Conservation (phyloP, 1,140 invertebrate species). For the Neomicropteryx cornuta region DNA sequence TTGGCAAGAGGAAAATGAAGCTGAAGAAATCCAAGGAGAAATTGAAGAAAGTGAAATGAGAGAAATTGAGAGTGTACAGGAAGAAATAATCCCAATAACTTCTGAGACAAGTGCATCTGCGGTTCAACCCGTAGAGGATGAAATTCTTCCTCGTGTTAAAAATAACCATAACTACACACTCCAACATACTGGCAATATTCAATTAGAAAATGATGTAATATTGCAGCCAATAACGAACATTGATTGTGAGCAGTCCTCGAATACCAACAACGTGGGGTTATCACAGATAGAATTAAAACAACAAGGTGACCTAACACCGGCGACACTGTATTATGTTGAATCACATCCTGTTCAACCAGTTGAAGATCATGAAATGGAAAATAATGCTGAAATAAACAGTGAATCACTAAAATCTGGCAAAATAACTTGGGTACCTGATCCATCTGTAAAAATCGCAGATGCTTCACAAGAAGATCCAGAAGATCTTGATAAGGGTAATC, state of each 20-base stretch:
- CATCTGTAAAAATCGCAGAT: conserved; percentile 7
- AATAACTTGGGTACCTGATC: not conserved
- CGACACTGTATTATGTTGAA: too few species aligned
- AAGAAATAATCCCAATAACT: not conserved
- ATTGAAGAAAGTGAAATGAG: not conserved
- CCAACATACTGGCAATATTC: not conserved
- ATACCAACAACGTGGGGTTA: too few species aligned
- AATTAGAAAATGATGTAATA: conserved; percentile 16
- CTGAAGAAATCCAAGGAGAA: conserved; percentile 3
- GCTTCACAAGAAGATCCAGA: conserved; percentile 8
- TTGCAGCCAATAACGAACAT: conserved; percentile 2
- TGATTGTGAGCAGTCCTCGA: too few species aligned
- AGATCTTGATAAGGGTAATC: conserved; percentile 9
- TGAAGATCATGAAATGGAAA: conserved; percentile 5
- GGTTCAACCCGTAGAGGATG: not conserved
- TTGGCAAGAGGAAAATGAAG: conserved; percentile 13
- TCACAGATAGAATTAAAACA: too few species aligned
- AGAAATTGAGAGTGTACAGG: not conserved
- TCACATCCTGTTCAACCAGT: too few species aligned
- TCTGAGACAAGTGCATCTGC: not conserved
- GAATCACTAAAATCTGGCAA: conserved; percentile 19
- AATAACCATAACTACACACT: not conserved
- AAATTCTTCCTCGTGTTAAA: not conserved
- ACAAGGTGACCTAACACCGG: too few species aligned
- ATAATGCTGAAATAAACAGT: conserved; percentile 33